These are phyloP conservation scores for Phalloptychus januarius DNA, from an alignment of 2,797 vertebrate genomes.

Conservation along the genomic window DNA sequence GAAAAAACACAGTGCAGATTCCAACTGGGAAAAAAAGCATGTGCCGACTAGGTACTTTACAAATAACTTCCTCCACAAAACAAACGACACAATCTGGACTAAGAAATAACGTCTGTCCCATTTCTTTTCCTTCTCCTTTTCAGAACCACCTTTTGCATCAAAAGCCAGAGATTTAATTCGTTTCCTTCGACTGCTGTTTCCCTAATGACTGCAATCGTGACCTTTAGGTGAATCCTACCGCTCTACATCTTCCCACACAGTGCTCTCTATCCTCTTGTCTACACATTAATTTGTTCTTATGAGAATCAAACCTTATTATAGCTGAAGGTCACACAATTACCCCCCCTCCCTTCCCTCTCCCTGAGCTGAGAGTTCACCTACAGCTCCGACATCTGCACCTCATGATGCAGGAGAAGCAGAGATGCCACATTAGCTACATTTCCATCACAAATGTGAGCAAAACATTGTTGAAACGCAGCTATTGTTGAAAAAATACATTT, in stretches of 20 bases:
- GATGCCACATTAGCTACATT: conserved; percentile 1
- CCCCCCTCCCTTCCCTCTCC: neutral
- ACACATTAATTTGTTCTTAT: conserved; percentile 63
- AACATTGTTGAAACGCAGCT: no score
- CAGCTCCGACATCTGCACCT: conserved; percentile 17
- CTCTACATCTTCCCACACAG: conserved; percentile 35
- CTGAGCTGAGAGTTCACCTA: conserved; percentile 20
- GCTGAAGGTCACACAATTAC: conserved; percentile 63
- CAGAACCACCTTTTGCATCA: conserved; percentile 23
- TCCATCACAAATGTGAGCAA: no score
- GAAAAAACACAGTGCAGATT: neutral
- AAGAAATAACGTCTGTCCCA: conserved; percentile 5
- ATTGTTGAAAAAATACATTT: no score
- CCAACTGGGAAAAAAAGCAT: neutral
- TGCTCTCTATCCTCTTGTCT: conserved; percentile 49
- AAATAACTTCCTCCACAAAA: neutral
- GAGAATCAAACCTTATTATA: conserved; percentile 61
- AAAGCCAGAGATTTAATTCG: conserved; percentile 31
- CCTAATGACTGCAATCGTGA: conserved; percentile 63
- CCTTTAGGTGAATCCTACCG: conserved; percentile 51
- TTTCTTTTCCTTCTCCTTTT: conserved; percentile 25
- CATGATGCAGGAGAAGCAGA: neutral
- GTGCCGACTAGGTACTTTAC: neutral
- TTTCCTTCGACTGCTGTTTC: conserved; percentile 43
- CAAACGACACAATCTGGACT: neutral